phyloP scores from a whole-genome alignment of 2,113 vertebrate species.

The Tylochromis polylepis region DNA sequence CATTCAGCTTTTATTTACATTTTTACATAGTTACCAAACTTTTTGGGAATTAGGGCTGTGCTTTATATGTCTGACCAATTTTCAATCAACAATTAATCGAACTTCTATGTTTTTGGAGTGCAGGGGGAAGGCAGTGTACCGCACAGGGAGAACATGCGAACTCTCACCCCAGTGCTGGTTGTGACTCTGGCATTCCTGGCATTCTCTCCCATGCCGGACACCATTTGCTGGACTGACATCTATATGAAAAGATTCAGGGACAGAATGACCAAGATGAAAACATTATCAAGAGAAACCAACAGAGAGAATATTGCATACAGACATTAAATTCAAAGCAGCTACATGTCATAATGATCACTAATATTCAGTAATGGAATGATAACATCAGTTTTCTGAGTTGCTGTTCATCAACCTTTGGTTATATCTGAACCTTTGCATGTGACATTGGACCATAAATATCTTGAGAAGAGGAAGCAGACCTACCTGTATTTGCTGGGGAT shows the following conservation, averaged over 20 bases:
- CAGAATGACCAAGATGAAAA: neutral
- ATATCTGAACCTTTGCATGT: neutral
- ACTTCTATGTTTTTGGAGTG: neutral
- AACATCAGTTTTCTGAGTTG: neutral
- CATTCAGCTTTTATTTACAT: neutral
- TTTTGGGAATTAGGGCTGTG: rapidly evolving
- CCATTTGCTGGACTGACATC: constrained; percentile 80
- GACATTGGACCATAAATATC: neutral
- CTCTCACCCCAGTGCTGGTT: constrained; percentile 74
- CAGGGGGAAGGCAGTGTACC: rapidly evolving
- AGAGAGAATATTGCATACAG: neutral
- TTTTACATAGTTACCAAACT: rapidly evolving
- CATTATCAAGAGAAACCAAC: neutral
- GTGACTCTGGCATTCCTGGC: constrained; percentile 74
- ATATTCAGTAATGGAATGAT: neutral
- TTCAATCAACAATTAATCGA: too few species aligned
- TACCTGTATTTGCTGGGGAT: constrained; percentile 79
- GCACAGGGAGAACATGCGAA: neutral
- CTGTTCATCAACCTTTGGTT: neutral
- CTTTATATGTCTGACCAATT: neutral
- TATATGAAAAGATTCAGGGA: constrained; percentile 5
- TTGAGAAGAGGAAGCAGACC: neutral
- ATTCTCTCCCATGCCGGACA: constrained; percentile 75
- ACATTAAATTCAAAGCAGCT: neutral
- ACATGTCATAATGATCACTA: neutral